Percentiles rank a stretch among this genome's conserved stretches.
phyloP scores from a whole-genome alignment of 2,797 vertebrate species.

The Acanthurus tractus region DNA sequence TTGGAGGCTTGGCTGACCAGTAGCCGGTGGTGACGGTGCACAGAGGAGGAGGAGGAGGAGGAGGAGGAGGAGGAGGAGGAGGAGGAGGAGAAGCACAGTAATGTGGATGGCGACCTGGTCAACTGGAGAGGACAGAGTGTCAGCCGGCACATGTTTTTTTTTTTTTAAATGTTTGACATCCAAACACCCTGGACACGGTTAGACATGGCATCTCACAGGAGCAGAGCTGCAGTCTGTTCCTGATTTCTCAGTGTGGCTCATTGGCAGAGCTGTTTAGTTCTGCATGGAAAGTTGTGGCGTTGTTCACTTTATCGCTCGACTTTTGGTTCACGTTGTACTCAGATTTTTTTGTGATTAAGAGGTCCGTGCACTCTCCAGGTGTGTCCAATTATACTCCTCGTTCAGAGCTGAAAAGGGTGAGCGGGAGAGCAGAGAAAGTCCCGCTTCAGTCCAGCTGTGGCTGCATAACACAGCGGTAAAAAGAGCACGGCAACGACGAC shows the following conservation, averaged over 20 bases:
- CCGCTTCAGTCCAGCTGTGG: conserved; percentile 50
- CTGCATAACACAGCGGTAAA: conserved; percentile 14
- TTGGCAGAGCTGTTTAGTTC: conserved; percentile 64
- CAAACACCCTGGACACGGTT: conserved; percentile 11
- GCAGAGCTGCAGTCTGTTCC: conserved; percentile 43
- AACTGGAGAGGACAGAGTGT: conserved; percentile 24
- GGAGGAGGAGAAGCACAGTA: not conserved
- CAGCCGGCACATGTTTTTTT: conserved; percentile 31
- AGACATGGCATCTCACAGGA: conserved; percentile 23
- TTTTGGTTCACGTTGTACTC: conserved; percentile 51
- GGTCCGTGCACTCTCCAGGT: conserved; percentile 58
- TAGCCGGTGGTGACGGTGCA: conserved; percentile 38
- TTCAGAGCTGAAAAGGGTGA: conserved; percentile 65
- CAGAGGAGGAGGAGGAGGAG: not conserved
- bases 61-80: conserved; percentile 13
- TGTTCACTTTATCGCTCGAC: conserved; percentile 44
- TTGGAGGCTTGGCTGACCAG: conserved; percentile 29
- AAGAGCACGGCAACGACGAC: conserved; percentile 7
- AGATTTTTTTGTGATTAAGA: conserved; percentile 59
- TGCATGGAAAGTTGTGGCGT: conserved; percentile 55
- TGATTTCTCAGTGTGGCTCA: conserved; percentile 56
- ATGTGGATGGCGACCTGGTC: conserved; percentile 24
- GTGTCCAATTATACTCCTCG: conserved; percentile 70
- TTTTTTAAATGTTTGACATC: not conserved
- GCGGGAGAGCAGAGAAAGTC: conserved; percentile 63